Evolutionary conservation across 2,888 invertebrate genomes (phyloP).

Genomic region (Aelia acuminata): DNA sequence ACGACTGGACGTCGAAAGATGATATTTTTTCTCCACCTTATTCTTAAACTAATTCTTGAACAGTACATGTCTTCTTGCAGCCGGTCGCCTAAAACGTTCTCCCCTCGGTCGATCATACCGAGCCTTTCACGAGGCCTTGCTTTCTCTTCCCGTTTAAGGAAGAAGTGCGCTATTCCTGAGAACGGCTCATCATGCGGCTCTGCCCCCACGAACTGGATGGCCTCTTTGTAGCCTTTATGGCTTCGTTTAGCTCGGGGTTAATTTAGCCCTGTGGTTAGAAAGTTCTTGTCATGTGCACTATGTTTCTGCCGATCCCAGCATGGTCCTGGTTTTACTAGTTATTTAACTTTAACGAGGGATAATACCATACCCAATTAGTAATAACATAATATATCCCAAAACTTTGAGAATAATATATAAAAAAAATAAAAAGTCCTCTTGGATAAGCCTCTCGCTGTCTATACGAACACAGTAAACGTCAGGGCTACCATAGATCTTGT

Average conservation of each 20-base stretch:
- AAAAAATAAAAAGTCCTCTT: no score
- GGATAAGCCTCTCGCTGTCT: no score
- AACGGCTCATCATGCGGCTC: neutral
- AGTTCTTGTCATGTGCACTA: constrained; percentile 12
- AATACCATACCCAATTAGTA: no score
- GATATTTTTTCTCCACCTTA: neutral
- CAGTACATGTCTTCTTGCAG: neutral
- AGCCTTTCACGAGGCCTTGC: constrained; percentile 28
- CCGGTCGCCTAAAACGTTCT: neutral
- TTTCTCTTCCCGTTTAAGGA: constrained; percentile 37
- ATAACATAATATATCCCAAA: no score
- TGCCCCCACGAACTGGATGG: constrained; percentile 29
- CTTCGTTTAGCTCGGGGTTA: neutral
- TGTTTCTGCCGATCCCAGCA: neutral
- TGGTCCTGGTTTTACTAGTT: neutral
- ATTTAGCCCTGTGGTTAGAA: constrained; percentile 28
- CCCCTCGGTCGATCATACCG: constrained; percentile 21
- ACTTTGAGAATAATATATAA: no score
- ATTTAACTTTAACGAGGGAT: no score
- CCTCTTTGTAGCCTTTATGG: constrained; percentile 36
- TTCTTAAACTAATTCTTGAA: neutral
- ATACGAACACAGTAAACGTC: no score
- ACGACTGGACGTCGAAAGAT: neutral
- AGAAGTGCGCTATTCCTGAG: constrained; percentile 19
- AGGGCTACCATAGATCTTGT: no score